Evolutionary conservation across 1,140 invertebrate species (phyloP).

Genomic region (Drosophila arizonae): DNA sequence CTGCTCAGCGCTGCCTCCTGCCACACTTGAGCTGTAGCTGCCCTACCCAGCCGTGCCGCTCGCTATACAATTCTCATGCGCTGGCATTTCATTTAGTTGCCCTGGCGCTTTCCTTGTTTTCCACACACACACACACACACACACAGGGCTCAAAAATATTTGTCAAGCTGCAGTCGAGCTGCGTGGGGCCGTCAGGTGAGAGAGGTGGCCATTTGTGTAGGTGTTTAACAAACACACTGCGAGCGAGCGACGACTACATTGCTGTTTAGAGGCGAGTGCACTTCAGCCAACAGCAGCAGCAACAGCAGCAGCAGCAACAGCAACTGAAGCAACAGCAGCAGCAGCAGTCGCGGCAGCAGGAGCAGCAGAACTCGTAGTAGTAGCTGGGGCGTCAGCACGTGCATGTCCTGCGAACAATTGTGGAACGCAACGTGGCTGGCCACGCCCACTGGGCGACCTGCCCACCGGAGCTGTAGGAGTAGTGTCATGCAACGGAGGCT

Average conservation of each 20-base stretch:
- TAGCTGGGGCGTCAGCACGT: slow-evolving; percentile 41
- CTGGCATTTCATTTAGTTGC: slow-evolving; percentile 54
- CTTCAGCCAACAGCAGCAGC: slow-evolving; percentile 42
- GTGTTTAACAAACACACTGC: slow-evolving; percentile 75
- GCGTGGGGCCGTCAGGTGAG: neutral
- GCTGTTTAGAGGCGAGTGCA: slow-evolving; percentile 65
- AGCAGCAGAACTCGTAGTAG: neutral
- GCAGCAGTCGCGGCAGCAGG: slow-evolving; percentile 10
- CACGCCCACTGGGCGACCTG: slow-evolving; percentile 11
- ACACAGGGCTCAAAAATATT: slow-evolving; percentile 67
- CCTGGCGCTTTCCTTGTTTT: slow-evolving; percentile 27
- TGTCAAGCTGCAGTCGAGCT: slow-evolving; percentile 47
- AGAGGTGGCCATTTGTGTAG: slow-evolving; percentile 58
- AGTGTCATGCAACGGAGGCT: slow-evolving; percentile 65
- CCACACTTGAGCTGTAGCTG: neutral
- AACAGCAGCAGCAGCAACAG: slow-evolving; percentile 14
- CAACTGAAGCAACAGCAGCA: slow-evolving; percentile 8
- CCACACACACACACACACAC: slow-evolving; percentile 11
- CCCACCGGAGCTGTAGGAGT: slow-evolving; percentile 1
- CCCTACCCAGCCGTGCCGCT: neutral
- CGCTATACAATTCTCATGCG: slow-evolving; percentile 36
- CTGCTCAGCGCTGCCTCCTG: too few relatives aligned
- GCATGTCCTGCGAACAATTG: slow-evolving; percentile 55
- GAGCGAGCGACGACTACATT: slow-evolving; percentile 41
- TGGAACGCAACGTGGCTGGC: slow-evolving; percentile 15